Conservation (phyloP, 2,888 invertebrate species). For the Azorinus chamasolen region DNA sequence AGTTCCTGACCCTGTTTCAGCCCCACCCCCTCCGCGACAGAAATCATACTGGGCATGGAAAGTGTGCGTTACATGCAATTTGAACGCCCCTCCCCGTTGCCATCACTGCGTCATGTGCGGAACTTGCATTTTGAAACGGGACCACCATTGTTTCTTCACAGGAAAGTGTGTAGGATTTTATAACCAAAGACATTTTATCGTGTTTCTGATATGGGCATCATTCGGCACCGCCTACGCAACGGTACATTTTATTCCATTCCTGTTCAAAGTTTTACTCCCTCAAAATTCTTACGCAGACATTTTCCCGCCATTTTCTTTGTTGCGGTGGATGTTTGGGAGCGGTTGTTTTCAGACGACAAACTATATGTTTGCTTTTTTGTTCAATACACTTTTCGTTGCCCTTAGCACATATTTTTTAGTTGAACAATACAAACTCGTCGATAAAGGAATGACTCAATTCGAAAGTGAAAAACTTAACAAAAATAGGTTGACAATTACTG, state of each 20-base stretch:
- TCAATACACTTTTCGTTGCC: conserved; percentile 48
- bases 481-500: conserved; percentile 35
- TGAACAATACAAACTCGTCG: conserved; percentile 35
- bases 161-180: conserved; percentile 81
- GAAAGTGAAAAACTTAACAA: conserved; percentile 40
- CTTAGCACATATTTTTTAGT: conserved; percentile 43
- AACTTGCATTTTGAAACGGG: conserved; percentile 81
- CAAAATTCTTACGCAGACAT: conserved; percentile 28
- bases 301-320: conserved; percentile 41
- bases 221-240: conserved; percentile 47
- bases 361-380: conserved; percentile 33
- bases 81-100: conserved; percentile 80
- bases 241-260: conserved; percentile 30
- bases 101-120: conserved; percentile 83
- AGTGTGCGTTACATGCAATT: conserved; percentile 76
- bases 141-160: conserved; percentile 85
- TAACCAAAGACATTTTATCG: conserved; percentile 82
- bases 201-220: conserved; percentile 78
- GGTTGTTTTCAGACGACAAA: conserved; percentile 12
- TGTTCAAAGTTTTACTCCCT: conserved; percentile 15
- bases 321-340: conserved; percentile 33
- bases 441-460: conserved; percentile 46
- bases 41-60: conserved; percentile 84
- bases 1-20: conserved; percentile 20
- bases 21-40: conserved; percentile 34